Percentiles rank a stretch among this genome's conserved stretches.
phyloP scores from a whole-genome alignment of 2,797 vertebrate genomes.

The Falco berigora region DNA sequence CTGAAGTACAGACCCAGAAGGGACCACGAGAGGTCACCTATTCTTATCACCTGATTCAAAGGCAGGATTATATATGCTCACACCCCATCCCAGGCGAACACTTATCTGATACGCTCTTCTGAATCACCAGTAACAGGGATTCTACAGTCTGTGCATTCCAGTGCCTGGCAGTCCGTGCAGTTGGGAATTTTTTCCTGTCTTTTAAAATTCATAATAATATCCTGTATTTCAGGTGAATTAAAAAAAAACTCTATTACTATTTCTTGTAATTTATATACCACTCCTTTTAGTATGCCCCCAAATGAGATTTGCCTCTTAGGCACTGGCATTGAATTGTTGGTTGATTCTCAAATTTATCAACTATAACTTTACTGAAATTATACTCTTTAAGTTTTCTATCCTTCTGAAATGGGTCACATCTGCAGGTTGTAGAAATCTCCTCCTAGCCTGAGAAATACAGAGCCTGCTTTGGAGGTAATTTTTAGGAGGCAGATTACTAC shows the following conservation, averaged over 20 bases:
- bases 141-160: neutral
- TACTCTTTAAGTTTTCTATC: neutral
- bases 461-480: neutral
- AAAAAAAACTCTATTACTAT: neutral
- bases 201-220: neutral
- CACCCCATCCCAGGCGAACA: neutral
- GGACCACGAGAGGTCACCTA: accelerated
- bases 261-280: neutral
- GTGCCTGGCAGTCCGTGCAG: neutral
- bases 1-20: neutral
- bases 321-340: neutral
- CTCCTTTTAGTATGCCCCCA: neutral
- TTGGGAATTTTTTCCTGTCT: neutral
- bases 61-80: neutral
- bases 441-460: neutral
- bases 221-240: neutral
- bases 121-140: neutral
- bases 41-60: neutral
- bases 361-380: neutral
- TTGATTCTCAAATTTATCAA: neutral
- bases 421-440: neutral
- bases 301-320: neutral
- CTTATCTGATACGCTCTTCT: neutral
- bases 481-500: neutral
- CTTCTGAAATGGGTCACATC: neutral